Conservation (phyloP, 2,797 vertebrate genomes). For the Acanthornis magna region DNA sequence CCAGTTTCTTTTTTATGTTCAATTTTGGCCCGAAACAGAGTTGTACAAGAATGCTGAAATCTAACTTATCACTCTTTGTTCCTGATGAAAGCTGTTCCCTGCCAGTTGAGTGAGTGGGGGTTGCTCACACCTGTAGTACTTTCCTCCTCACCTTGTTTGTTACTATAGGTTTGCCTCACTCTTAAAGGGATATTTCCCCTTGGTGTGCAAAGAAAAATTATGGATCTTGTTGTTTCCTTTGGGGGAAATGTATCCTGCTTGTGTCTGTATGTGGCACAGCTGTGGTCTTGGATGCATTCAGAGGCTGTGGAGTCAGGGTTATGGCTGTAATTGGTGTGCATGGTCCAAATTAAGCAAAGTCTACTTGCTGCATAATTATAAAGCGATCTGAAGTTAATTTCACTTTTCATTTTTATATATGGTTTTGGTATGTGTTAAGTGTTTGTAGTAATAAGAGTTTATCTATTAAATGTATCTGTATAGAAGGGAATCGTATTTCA, state of each 20-base stretch:
- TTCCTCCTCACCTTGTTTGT: too few relatives aligned
- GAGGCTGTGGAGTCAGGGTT: neutral
- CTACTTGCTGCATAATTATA: neutral
- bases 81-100: neutral
- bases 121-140: neutral
- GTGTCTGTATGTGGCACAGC: neutral
- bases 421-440: neutral
- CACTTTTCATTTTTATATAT: neutral
- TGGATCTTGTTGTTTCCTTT: neutral
- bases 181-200: neutral
- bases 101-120: accelerated
- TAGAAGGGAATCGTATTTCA: neutral
- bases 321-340: neutral
- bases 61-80: neutral
- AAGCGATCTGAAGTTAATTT: neutral
- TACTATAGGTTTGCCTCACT: neutral
- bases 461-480: neutral
- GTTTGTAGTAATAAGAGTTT: neutral
- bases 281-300: neutral
- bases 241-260: neutral
- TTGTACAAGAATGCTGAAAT: neutral
- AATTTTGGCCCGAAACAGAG: neutral
- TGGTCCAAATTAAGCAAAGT: conserved; percentile 1
- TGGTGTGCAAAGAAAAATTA: neutral
- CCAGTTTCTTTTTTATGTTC: neutral